Evolutionary conservation across 2,113 vertebrate genomes (phyloP), one percentile per base, ranked within the genome.

Genomic region (Phalacrocorax pelagicus): DNA sequence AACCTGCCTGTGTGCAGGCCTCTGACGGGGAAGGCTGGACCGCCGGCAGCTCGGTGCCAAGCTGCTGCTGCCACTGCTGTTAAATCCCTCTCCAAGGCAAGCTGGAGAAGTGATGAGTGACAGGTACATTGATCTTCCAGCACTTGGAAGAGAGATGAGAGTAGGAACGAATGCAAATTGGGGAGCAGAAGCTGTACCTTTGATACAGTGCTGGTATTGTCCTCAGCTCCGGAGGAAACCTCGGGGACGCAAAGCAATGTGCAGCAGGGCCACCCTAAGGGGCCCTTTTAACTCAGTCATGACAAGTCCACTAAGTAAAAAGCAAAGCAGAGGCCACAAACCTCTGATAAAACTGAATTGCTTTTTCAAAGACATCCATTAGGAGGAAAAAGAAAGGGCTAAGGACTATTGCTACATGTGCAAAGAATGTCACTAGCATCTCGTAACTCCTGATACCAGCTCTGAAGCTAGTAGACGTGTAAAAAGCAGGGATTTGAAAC

Each of bases 41-140:
- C 12, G 2, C 26, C 12, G 0, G 54, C 21, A 3, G 26, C 44
- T 78, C 23, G 2, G 11, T 1, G 14, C 47, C 0, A 0, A 73
- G 54, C 81, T 21, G 57, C 36, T 40, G 30, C 42, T 5, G 9
- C 9, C 2, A 5, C 32, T 6, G 71, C 26, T 23, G 2, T 24
- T 71, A 40, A 79, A 82, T 7, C 46, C 40, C 4, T 2, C 36
- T 5, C 1, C 0, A 8, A 86, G 36, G 26, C 4, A 0, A 63
- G 61, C 11, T 0, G 4, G 7, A 54, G 57, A 75, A 82, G 67
- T 26, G 2, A 40, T 40, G 67, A 95, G 66, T 69, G 74, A 93
- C 79, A 90, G 47, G 19, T 26, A 46, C 66, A 70, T 85, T 81
- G 71, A 88, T 92, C 63, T 93, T 83, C 74, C 69, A 71, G 81